phyloP scores from a whole-genome alignment of 2,888 invertebrate genomes.

The Aporophyla lueneburgensis region DNA sequence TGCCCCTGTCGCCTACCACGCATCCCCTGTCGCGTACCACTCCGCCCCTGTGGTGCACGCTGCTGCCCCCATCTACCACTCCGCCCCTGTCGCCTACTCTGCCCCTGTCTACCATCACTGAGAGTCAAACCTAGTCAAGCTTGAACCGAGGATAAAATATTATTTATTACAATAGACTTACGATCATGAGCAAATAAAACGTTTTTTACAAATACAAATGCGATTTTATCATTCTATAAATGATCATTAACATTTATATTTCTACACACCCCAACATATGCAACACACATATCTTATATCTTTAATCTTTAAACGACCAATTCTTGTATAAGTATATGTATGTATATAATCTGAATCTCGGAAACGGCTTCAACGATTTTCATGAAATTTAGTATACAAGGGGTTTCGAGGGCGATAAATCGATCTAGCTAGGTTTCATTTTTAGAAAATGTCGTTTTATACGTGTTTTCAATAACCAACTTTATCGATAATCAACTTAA shows the following conservation, averaged over 20 bases:
- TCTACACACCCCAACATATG: background rate
- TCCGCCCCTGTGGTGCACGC: slow-evolving; percentile 62
- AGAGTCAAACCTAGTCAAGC: slow-evolving; percentile 51
- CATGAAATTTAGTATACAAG: too few relatives aligned
- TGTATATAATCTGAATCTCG: too few relatives aligned
- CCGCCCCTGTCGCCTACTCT: slow-evolving; percentile 46
- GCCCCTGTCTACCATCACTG: slow-evolving; percentile 69
- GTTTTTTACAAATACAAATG: slow-evolving; percentile 15
- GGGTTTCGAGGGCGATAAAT: too few relatives aligned
- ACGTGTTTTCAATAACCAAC: too few relatives aligned
- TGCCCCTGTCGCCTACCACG: slow-evolving; percentile 71
- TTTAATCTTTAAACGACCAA: too few relatives aligned
- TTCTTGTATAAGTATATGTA: too few relatives aligned
- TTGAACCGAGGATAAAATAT: slow-evolving; percentile 40
- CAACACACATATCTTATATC: too few relatives aligned
- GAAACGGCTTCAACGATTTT: too few relatives aligned
- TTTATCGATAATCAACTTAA: too few relatives aligned
- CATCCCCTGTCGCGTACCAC: slow-evolving; percentile 61
- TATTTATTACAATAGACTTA: slow-evolving; percentile 56
- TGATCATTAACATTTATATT: too few relatives aligned
- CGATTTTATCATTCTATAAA: background rate
- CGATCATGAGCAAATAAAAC: slow-evolving; percentile 44
- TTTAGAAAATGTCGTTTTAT: too few relatives aligned
- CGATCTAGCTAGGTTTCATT: too few relatives aligned
- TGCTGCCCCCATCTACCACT: slow-evolving; percentile 28